Conservation (phyloP, 2,888 invertebrate genomes). For the Sericinus montela region DNA sequence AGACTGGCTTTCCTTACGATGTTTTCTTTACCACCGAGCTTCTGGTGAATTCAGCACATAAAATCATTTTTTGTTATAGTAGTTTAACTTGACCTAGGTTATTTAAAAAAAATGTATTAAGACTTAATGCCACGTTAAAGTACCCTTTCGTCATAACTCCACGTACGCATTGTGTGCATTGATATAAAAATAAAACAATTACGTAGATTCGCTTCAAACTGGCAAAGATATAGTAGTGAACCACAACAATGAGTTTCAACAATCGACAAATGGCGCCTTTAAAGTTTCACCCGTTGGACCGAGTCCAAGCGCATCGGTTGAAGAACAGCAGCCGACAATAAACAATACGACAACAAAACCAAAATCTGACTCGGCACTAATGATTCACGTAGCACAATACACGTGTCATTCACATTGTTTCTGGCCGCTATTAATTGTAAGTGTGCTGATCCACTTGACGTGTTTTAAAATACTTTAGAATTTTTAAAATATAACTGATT, state of each 20-base stretch:
- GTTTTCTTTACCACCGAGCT: too few relatives aligned
- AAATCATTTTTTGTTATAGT: too few relatives aligned
- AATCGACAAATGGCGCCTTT: constrained; percentile 31
- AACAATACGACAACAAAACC: constrained; percentile 73
- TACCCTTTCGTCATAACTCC: not conserved
- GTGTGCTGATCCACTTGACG: constrained; percentile 3
- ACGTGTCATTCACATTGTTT: constrained; percentile 64
- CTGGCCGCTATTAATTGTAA: constrained; percentile 23
- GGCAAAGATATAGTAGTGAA: constrained; percentile 18
- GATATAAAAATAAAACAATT: constrained; percentile 13
- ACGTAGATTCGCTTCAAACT: constrained; percentile 18
- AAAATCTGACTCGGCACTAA: constrained; percentile 60
- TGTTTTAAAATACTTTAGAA: too few relatives aligned
- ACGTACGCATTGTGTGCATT: constrained; percentile 2
- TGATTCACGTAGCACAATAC: constrained; percentile 75
- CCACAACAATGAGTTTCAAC: constrained; percentile 18
- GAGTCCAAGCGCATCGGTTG: constrained; percentile 51
- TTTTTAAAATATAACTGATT: too few relatives aligned
- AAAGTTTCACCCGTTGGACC: constrained; percentile 53
- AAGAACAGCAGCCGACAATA: constrained; percentile 48
- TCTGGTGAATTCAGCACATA: too few relatives aligned
- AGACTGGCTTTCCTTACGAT: too few relatives aligned
- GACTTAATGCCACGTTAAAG: too few relatives aligned
- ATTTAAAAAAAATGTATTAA: too few relatives aligned
- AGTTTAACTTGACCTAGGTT: too few relatives aligned